phyloP scores from a whole-genome alignment of 2,888 invertebrate species.

The Sinentomon sp. region DNA sequence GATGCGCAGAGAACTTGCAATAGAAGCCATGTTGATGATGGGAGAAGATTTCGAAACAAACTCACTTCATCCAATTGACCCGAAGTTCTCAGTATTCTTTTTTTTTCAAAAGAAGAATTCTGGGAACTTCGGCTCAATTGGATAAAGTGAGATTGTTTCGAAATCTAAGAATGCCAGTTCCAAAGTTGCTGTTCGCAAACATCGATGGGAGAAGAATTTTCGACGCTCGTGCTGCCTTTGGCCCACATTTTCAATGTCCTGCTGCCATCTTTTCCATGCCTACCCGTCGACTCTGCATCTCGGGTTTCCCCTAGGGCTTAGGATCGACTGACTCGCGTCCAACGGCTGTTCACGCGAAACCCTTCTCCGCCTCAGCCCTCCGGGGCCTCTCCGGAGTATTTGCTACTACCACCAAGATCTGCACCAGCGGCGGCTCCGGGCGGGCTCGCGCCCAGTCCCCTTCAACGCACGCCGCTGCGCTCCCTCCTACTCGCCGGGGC shows the following conservation, averaged over 20 bases:
- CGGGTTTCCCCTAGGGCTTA: slow-evolving; percentile 26
- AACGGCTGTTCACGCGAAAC: slow-evolving; percentile 30
- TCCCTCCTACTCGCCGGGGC: slow-evolving; percentile 32
- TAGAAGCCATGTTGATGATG: no score
- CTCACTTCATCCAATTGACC: no score
- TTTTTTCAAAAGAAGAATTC: no score
- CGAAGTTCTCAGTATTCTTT: no score
- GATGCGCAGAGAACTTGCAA: no score
- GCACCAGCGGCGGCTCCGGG: slow-evolving; percentile 24
- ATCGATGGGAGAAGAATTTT: no score
- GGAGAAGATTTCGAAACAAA: no score
- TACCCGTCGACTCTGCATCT: slow-evolving; percentile 17
- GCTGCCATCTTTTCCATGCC: slow-evolving; percentile 8
- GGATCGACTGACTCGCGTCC: slow-evolving; percentile 19
- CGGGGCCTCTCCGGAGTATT: slow-evolving; percentile 33
- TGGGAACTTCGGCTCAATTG: no score
- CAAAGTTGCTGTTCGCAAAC: no score
- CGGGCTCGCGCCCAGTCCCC: slow-evolving; percentile 28
- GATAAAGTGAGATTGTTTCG: no score
- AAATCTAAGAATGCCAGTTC: no score
- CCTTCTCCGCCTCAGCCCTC: slow-evolving; percentile 25
- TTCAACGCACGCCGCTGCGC: slow-evolving; percentile 28
- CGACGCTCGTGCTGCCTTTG: no score
- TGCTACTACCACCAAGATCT: slow-evolving; percentile 42
- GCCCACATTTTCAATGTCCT: background rate